Evolutionary conservation across 2,113 vertebrate species (phyloP).

Genomic region (Odontophorus gujanensis): DNA sequence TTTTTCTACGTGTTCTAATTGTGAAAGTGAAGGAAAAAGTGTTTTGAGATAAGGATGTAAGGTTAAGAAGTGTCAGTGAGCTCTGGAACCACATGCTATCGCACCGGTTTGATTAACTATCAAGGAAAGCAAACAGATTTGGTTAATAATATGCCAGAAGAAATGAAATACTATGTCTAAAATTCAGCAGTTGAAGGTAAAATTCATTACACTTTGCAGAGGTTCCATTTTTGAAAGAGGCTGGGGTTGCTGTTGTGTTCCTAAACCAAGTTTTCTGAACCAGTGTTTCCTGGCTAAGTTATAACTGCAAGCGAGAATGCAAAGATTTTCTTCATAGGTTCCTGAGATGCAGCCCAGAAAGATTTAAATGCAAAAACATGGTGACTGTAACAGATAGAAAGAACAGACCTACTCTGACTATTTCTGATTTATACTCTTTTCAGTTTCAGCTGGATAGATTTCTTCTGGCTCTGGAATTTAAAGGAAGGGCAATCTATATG

Average conservation of each 20-base stretch:
- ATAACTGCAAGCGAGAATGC: neutral
- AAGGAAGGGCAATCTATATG: neutral
- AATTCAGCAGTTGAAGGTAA: neutral
- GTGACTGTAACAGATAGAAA: neutral
- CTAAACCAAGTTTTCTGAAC: neutral
- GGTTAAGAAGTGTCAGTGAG: conserved; percentile 4
- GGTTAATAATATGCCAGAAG: neutral
- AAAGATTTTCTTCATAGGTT: neutral
- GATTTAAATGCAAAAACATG: neutral
- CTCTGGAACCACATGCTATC: neutral
- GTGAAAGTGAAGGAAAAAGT: neutral
- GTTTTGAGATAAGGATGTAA: neutral
- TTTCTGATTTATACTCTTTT: neutral
- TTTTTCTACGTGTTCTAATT: neutral
- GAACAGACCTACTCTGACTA: neutral
- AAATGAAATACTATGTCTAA: neutral
- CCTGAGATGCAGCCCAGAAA: neutral
- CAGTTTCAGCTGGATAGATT: neutral
- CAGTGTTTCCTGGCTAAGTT: neutral
- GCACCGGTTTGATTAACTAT: neutral
- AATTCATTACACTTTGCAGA: neutral
- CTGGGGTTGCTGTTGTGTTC: neutral
- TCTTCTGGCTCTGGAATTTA: neutral
- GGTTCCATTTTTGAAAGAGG: neutral
- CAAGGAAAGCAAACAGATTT: neutral